These are phyloP conservation scores for Dicerorhinus sumatrensis DNA, from an alignment of 2,113 vertebrate species.

Conservation along the genomic window DNA sequence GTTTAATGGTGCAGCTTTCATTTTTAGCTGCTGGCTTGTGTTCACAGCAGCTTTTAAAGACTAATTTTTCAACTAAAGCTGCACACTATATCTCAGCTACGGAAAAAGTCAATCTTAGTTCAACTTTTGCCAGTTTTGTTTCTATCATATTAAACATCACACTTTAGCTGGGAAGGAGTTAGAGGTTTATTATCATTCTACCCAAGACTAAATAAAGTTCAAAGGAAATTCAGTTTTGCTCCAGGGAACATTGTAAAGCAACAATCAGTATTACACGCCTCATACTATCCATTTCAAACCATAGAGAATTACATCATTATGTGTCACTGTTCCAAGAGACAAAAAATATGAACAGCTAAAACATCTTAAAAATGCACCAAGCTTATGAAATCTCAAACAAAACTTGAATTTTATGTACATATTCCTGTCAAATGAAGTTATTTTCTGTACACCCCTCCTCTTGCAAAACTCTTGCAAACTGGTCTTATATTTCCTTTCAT, in stretches of 20 bases:
- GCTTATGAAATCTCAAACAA: constrained; percentile 91
- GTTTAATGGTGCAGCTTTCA: neutral
- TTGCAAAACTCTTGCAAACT: constrained; percentile 83
- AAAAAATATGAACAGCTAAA: constrained; percentile 89
- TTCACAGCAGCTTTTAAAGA: constrained; percentile 28
- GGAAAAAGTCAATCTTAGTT: neutral
- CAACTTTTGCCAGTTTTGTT: constrained; percentile 36
- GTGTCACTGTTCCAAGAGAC: constrained; percentile 89
- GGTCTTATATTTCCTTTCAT: constrained; percentile 92
- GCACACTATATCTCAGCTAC: neutral
- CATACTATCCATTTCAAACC: constrained; percentile 87
- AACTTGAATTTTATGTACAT: constrained; percentile 91
- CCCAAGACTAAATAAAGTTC: constrained; percentile 50
- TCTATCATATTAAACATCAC: constrained; percentile 31
- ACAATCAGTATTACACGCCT: constrained; percentile 85
- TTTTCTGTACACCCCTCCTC: constrained; percentile 91
- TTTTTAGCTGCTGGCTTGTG: neutral
- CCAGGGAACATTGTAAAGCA: constrained; percentile 88
- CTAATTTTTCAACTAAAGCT: neutral
- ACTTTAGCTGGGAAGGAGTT: constrained; percentile 65
- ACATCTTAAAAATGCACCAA: constrained; percentile 91
- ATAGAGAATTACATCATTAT: constrained; percentile 89
- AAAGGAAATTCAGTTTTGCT: constrained; percentile 61
- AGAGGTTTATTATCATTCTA: constrained; percentile 70
- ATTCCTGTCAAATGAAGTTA: constrained; percentile 86